Evolutionary conservation across 2,113 vertebrate species (phyloP).

Genomic region (Haemorhous mexicanus): DNA sequence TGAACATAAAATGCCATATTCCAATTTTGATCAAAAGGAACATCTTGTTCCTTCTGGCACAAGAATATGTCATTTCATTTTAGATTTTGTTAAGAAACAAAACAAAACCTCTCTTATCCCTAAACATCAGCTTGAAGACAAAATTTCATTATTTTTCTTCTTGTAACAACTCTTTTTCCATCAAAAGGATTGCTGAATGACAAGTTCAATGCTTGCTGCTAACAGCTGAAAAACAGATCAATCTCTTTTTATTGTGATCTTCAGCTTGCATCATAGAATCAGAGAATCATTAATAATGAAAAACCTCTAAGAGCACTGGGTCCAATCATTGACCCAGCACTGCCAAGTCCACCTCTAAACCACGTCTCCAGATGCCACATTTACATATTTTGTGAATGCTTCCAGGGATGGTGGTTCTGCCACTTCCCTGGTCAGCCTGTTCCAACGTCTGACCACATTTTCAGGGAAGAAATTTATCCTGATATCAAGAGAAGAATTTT

Average conservation of each 20-base stretch:
- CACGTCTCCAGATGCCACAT: neutral
- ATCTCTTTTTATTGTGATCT: neutral
- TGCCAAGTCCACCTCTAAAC: neutral
- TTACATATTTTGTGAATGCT: neutral
- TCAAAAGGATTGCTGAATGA: neutral
- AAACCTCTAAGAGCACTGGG: neutral
- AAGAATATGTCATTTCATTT: neutral
- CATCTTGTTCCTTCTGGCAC: neutral
- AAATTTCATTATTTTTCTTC: constrained; percentile 22
- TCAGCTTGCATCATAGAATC: neutral
- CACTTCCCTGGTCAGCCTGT: neutral
- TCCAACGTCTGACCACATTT: neutral
- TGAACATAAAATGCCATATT: neutral
- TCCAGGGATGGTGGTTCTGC: neutral
- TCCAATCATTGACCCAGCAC: neutral
- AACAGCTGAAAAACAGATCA: neutral
- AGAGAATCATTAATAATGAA: neutral
- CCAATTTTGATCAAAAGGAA: neutral
- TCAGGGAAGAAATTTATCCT: neutral
- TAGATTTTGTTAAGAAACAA: neutral
- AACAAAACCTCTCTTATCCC: neutral
- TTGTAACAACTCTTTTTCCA: neutral
- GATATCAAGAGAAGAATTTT: neutral
- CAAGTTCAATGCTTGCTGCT: neutral
- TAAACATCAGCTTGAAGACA: neutral